phyloP scores from a whole-genome alignment of 2,113 vertebrate species.

The Phaethornis superciliosus region DNA sequence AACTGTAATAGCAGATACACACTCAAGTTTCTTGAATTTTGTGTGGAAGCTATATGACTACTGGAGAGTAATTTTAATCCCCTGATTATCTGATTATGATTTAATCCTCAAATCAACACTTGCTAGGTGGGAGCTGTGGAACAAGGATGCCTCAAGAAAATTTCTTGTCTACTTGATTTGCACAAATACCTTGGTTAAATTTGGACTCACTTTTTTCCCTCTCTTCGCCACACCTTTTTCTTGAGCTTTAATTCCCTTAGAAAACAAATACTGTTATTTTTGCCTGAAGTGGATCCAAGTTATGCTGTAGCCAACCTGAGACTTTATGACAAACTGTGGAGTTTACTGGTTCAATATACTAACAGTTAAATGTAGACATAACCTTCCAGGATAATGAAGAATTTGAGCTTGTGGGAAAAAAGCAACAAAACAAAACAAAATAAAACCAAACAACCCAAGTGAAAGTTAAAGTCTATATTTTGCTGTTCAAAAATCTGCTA shows the following conservation, averaged over 20 bases:
- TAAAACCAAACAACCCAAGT: background rate
- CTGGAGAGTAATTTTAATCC: background rate
- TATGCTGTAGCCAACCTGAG: background rate
- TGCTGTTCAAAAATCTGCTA: background rate
- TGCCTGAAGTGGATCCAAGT: background rate
- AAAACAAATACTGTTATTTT: background rate
- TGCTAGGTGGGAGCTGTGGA: background rate
- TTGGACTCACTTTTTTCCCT: background rate
- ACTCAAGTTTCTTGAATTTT: background rate
- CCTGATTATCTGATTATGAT: background rate
- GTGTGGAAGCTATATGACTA: background rate
- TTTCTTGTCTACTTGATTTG: background rate
- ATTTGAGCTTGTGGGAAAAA: background rate
- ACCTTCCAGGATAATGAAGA: background rate
- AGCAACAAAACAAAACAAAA: background rate
- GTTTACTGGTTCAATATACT: background rate
- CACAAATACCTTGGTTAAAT: background rate
- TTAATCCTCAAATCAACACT: background rate
- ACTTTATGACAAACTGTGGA: background rate
- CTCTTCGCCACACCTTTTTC: background rate
- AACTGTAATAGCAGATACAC: background rate
- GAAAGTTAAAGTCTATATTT: background rate
- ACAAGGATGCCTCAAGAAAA: background rate
- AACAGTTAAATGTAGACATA: background rate
- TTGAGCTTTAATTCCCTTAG: background rate